Conservation (phyloP, 2,888 invertebrate species). For the Drosophila stalkeri region DNA sequence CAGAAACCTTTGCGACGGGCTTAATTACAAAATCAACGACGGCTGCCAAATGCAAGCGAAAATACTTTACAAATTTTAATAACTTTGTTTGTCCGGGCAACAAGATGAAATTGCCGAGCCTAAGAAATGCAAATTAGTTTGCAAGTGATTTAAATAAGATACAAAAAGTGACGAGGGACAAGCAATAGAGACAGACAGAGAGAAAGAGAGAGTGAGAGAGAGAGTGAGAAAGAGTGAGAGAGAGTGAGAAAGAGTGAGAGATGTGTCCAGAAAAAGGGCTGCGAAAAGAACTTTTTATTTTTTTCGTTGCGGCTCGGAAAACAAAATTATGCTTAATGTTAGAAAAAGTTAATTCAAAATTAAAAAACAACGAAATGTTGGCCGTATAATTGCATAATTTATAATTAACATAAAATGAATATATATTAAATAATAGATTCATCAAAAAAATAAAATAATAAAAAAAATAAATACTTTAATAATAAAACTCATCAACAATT, state of each 20-base stretch:
- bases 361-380: slow-evolving; percentile 2
- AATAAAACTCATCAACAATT: not conserved
- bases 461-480: not conserved
- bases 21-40: slow-evolving; percentile 63
- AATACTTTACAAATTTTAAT: slow-evolving; percentile 69
- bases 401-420: slow-evolving; percentile 18
- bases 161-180: slow-evolving; percentile 72
- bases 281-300: slow-evolving; percentile 44
- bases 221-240: not conserved
- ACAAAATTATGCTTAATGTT: slow-evolving; percentile 40
- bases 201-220: not conserved
- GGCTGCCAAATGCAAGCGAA: slow-evolving; percentile 56
- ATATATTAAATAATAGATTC: not conserved
- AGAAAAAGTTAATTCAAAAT: slow-evolving; percentile 24
- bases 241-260: not conserved
- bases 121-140: slow-evolving; percentile 77
- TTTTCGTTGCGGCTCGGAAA: slow-evolving; percentile 25
- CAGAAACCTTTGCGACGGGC: slow-evolving; percentile 31
- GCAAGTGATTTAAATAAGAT: slow-evolving; percentile 77
- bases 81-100: slow-evolving; percentile 67
- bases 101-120: slow-evolving; percentile 56
- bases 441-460: not conserved
- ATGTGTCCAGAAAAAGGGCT: slow-evolving; percentile 37
- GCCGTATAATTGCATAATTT: slow-evolving; percentile 44
- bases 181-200: slow-evolving; percentile 28